Conservation (phyloP, 2,888 invertebrate species). For the Drosophila quinaria region DNA sequence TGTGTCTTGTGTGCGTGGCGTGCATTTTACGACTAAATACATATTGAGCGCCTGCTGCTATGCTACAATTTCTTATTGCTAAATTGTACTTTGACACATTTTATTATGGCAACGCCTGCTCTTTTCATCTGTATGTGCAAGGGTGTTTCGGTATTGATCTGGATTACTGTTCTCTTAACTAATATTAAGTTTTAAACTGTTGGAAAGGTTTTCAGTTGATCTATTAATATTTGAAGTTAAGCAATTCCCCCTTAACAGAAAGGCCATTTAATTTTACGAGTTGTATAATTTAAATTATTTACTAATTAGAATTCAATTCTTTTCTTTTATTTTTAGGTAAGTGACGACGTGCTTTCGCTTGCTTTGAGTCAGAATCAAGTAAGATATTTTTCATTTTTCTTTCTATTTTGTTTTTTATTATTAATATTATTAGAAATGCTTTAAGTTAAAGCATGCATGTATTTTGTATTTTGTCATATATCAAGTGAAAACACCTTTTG, state of each 20-base stretch:
- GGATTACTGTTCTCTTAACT: conserved; percentile 11
- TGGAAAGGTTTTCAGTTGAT: conserved; percentile 4
- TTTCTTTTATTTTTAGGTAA: conserved; percentile 71
- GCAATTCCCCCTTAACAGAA: too few relatives aligned
- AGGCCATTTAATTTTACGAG: too few relatives aligned
- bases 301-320: conserved; percentile 4
- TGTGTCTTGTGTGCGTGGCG: conserved; percentile 26
- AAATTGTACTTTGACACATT: conserved; percentile 26
- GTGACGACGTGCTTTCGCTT: conserved; percentile 83
- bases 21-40: conserved; percentile 70
- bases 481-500: conserved; percentile 48
- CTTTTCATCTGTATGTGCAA: neutral
- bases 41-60: conserved; percentile 55
- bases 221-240: neutral
- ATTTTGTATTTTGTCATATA: conserved; percentile 14
- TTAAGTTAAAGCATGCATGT: neutral
- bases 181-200: conserved; percentile 6
- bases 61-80: conserved; percentile 42
- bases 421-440: conserved; percentile 2
- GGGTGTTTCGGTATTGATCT: neutral
- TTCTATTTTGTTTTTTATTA: conserved; percentile 15
- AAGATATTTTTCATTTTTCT: conserved; percentile 63
- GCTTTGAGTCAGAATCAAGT: conserved; percentile 84
- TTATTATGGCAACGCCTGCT: conserved; percentile 12
- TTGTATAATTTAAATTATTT: conserved; percentile 9